Percentiles rank a stretch among this genome's conserved stretches.
Evolutionary conservation across 2,113 vertebrate genomes (phyloP).

Genomic region (Astur gentilis): DNA sequence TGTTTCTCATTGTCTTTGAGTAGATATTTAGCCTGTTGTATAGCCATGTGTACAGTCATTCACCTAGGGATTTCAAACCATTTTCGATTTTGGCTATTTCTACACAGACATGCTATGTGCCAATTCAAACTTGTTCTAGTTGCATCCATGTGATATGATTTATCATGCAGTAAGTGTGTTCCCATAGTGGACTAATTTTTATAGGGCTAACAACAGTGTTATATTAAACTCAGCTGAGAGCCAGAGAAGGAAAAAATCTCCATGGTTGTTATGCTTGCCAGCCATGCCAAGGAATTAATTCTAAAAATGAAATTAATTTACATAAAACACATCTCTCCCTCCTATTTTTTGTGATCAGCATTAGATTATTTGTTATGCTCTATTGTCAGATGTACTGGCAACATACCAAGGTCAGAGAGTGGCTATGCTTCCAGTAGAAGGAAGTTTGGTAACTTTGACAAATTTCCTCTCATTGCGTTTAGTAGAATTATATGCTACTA

Average conservation of each 20-base stretch:
- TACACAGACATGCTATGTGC: not conserved
- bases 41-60: not conserved
- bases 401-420: not conserved
- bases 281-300: not conserved
- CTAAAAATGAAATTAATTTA: constrained; percentile 8
- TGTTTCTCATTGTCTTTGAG: not conserved
- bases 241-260: not conserved
- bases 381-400: not conserved
- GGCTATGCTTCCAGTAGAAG: not conserved
- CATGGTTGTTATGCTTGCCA: not conserved
- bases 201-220: not conserved
- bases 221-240: not conserved
- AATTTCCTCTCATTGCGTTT: not conserved
- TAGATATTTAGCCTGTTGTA: not conserved
- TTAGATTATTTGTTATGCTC: not conserved
- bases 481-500: not conserved
- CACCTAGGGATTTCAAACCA: not conserved
- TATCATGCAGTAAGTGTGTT: not conserved
- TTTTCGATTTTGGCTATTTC: not conserved
- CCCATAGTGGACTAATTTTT: not conserved
- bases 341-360: not conserved
- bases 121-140: not conserved
- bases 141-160: not conserved
- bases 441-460: not conserved
- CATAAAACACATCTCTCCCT: not conserved